These are phyloP conservation scores for Alexandromys fortis DNA, from an alignment of 2,113 vertebrate genomes.

Conservation along the genomic window DNA sequence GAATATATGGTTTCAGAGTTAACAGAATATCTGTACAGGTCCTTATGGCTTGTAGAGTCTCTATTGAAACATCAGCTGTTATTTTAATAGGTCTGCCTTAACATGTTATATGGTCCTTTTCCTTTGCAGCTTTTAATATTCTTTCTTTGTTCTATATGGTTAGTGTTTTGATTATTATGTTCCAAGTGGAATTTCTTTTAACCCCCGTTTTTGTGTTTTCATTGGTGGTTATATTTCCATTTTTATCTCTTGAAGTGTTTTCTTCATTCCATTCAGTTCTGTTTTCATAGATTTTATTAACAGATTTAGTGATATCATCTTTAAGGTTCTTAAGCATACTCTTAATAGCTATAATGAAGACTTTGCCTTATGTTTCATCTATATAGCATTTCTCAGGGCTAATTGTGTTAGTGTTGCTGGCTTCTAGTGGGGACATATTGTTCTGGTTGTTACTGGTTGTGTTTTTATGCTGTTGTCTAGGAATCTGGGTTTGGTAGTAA, in stretches of 20 bases:
- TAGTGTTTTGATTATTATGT: neutral
- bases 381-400: neutral
- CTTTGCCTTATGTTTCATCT: neutral
- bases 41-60: neutral
- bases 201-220: neutral
- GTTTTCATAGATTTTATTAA: neutral
- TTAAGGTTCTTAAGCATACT: neutral
- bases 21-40: neutral
- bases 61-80: neutral
- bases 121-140: neutral
- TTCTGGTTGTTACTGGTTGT: neutral
- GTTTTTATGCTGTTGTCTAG: neutral
- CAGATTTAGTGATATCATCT: neutral
- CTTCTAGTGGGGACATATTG: neutral
- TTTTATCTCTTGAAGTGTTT: neutral
- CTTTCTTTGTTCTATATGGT: neutral
- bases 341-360: neutral
- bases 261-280: no score
- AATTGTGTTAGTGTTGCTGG: neutral
- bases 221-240: neutral
- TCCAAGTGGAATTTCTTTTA: neutral
- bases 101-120: neutral
- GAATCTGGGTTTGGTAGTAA: neutral
- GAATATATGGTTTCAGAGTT: neutral
- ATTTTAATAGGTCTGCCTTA: neutral